Conservation (phyloP, 2,888 invertebrate genomes). For the Andricus curvator region DNA sequence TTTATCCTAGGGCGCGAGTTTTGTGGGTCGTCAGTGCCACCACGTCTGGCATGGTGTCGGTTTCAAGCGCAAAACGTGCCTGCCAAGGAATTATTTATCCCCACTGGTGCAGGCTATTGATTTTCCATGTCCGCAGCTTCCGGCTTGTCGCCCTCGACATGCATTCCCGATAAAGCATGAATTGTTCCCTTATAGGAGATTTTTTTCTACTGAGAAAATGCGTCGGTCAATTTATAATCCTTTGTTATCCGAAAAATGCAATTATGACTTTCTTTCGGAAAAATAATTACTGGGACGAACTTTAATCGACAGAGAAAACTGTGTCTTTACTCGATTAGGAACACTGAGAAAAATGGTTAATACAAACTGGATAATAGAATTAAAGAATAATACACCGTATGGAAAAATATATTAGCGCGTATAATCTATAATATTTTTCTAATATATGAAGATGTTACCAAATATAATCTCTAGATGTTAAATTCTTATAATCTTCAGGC, state of each 20-base stretch:
- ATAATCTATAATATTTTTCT: too few relatives aligned
- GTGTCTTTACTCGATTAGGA: not conserved
- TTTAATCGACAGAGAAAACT: conserved; percentile 13
- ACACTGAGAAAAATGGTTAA: too few relatives aligned
- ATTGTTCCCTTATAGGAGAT: not conserved
- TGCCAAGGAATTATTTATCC: conserved; percentile 49
- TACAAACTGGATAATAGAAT: too few relatives aligned
- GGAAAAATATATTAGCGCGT: too few relatives aligned
- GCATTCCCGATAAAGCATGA: not conserved
- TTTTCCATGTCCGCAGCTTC: conserved; percentile 49
- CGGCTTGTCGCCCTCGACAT: conserved; percentile 38
- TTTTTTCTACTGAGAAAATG: not conserved
- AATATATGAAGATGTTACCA: too few relatives aligned
- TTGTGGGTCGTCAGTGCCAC: not conserved
- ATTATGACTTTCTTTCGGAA: not conserved
- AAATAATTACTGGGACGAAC: not conserved
- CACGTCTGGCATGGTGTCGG: not conserved
- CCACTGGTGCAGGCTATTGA: conserved; percentile 48
- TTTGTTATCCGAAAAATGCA: not conserved
- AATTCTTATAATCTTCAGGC: too few relatives aligned
- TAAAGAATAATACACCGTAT: too few relatives aligned
- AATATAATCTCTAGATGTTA: too few relatives aligned
- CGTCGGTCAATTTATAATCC: too few relatives aligned
- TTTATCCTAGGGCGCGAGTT: conserved; percentile 16
- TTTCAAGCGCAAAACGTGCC: conserved; percentile 36